Percentiles rank a stretch among this genome's conserved stretches.
Evolutionary conservation across 2,888 invertebrate genomes (phyloP).

Genomic region (Polylopha cassiicola): DNA sequence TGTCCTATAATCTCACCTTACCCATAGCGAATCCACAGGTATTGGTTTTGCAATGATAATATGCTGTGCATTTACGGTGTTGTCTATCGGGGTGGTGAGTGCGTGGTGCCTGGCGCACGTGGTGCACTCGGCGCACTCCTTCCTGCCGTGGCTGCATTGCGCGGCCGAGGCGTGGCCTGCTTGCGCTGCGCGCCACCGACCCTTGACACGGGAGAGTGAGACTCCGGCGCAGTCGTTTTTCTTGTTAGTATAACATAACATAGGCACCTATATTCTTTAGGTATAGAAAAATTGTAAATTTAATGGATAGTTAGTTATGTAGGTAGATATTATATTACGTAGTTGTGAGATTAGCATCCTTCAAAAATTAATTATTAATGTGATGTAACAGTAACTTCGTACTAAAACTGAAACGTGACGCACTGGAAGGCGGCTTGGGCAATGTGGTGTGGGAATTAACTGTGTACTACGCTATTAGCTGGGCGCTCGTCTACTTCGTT

Average conservation of each 20-base stretch:
- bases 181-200: constrained; percentile 62
- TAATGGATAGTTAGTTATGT: too few relatives aligned
- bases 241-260: constrained; percentile 46
- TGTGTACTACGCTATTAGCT: constrained; percentile 53
- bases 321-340: too few relatives aligned
- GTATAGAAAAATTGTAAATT: too few relatives aligned
- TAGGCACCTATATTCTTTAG: neutral
- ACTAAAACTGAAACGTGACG: constrained; percentile 53
- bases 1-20: too few relatives aligned
- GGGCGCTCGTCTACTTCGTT: constrained; percentile 61
- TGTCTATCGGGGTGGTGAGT: constrained; percentile 49
- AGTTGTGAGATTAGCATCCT: too few relatives aligned
- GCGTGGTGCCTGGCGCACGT: constrained; percentile 59
- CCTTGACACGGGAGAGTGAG: constrained; percentile 47
- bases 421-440: constrained; percentile 53
- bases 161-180: constrained; percentile 54
- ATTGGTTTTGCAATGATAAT: constrained; percentile 59
- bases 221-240: constrained; percentile 65
- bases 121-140: constrained; percentile 59
- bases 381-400: constrained; percentile 55
- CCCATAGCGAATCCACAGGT: constrained; percentile 38
- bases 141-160: constrained; percentile 70
- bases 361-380: neutral
- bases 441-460: constrained; percentile 56
- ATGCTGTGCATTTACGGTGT: constrained; percentile 47